These are phyloP conservation scores for Pocota personata DNA, from an alignment of 2,888 invertebrate genomes.

Conservation along the genomic window DNA sequence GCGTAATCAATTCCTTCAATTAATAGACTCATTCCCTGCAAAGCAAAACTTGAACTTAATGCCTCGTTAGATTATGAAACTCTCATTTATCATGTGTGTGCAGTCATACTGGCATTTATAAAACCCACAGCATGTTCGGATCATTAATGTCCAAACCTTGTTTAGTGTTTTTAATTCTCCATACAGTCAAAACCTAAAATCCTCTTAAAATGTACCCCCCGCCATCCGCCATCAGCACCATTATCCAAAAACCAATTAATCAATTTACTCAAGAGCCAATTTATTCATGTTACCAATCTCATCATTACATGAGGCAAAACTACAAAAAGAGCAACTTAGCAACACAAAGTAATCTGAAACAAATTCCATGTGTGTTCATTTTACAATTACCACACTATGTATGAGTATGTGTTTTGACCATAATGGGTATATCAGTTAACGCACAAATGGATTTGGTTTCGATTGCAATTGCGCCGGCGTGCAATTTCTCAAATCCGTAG, in stretches of 20 bases:
- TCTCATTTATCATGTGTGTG: not conserved
- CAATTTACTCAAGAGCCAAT: slow-evolving; percentile 22
- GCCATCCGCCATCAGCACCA: not conserved
- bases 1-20: not conserved
- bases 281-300: slow-evolving; percentile 25
- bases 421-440: slow-evolving; percentile 30
- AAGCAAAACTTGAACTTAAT: slow-evolving; percentile 17
- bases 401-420: not conserved
- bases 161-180: not conserved
- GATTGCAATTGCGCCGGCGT: slow-evolving; percentile 49
- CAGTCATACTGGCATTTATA: not conserved
- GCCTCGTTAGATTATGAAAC: slow-evolving; percentile 15
- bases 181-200: not conserved
- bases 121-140: not conserved
- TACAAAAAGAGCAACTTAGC: not conserved
- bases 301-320: not conserved
- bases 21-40: not conserved
- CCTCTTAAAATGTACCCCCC: slow-evolving; percentile 2
- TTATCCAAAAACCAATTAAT: slow-evolving; percentile 21
- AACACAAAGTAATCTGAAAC: not conserved
- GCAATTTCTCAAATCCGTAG: slow-evolving; percentile 32
- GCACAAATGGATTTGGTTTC: slow-evolving; percentile 39
- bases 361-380: slow-evolving; percentile 29
- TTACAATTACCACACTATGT: slow-evolving; percentile 20
- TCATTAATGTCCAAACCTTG: slow-evolving; percentile 5